Base-by-base conservation (phyloP, 2,113 vertebrate genomes). In the Hemibagrus wyckioides region DNA sequence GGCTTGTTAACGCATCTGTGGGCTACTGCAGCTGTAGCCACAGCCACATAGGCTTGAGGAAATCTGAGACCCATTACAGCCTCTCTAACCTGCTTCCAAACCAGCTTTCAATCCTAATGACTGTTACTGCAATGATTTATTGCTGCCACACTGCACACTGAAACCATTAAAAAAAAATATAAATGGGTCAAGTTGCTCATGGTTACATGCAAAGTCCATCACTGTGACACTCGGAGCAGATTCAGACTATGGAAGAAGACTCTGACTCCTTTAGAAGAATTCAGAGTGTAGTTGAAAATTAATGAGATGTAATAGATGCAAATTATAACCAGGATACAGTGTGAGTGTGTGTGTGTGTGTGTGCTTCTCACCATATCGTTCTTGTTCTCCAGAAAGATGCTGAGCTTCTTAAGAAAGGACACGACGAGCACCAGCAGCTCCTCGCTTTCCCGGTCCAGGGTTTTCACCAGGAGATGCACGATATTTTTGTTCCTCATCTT, bases 401-500 rank as follows among this genome's bases (percentile, higher is more conserved):
- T 99, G 92, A 99, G 97, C 90, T 99, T 99, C 95, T 99, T 99
- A 90, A 99, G 94, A 93, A 99, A 98, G 65, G 96, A 96, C 28
- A 98, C 96, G 2, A 96, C 97, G 8, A 99, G 94, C 93, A 98
- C 94, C 85, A 98, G 96, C 87, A 99, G 95, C 90, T 98, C 97
- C 88, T 96, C 94, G 76, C 98, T 97, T 28, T 98, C 96, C 13
- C 97, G 92, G 41, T 97, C 96, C 87, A 98, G 92, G 0, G 97
- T 95, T 92, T 97, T 98, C 91, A 99, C 97, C 90, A 99, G 91
- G 95, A 97, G 96, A 82, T 96, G 96, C 36, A 98, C 97, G 48
- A 98, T 97, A 89, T 98, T 99, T 90, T 98, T 99, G 92, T 99
- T 99, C 85, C 96, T 96, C 97, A 99, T 99, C 95, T 99, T 99